A percentile compares a stretch with the other conserved stretches of the same genome.
phyloP scores from a whole-genome alignment of 2,113 vertebrate species.

The Albula glossodonta region DNA sequence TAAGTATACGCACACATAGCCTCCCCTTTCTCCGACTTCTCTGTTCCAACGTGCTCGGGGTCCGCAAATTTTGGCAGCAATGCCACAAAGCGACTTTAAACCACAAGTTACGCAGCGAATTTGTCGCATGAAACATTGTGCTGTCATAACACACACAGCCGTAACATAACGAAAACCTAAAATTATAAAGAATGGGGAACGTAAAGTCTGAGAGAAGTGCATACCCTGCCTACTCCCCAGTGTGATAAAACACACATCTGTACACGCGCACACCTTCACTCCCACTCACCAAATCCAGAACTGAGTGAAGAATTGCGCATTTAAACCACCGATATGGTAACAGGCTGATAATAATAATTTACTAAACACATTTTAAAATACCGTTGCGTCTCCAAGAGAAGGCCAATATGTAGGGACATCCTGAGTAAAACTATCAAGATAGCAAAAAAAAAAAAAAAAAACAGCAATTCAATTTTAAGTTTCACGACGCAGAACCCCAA shows the following conservation, averaged over 20 bases:
- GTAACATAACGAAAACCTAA: background rate
- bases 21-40: background rate
- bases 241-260: background rate
- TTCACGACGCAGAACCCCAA: background rate
- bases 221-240: background rate
- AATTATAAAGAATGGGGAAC: background rate
- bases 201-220: background rate
- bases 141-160: background rate
- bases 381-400: background rate
- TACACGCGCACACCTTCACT: background rate
- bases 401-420: background rate
- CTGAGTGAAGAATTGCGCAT: background rate
- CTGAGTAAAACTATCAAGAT: constrained; percentile 31
- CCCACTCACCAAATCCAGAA: background rate
- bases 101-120: background rate
- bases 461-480: background rate
- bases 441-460: constrained; percentile 8
- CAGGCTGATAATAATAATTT: background rate
- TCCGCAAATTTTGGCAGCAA: background rate
- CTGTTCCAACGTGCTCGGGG: background rate
- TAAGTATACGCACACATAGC: background rate
- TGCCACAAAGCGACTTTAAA: background rate
- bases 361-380: background rate
- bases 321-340: background rate
- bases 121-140: background rate